phyloP scores from a whole-genome alignment of 1,140 invertebrate species.

The Tetragnatha versicolor region DNA sequence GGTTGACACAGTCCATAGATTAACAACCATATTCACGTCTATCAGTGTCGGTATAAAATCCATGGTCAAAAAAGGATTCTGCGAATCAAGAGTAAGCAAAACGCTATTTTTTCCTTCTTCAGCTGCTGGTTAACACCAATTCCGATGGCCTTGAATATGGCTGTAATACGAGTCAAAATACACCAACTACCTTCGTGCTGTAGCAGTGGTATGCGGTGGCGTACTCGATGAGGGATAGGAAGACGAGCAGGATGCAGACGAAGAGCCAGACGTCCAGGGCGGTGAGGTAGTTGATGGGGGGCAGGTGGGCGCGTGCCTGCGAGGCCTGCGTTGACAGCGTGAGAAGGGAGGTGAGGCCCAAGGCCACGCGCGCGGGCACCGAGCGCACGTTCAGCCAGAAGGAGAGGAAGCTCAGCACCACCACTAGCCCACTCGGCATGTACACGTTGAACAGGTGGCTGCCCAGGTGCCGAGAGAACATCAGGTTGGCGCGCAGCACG shows the following conservation, averaged over 20 bases:
- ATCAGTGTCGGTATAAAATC: too few species aligned
- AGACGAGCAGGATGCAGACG: conserved; percentile 42
- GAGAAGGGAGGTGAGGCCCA: conserved; percentile 56
- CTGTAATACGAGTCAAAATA: neutral
- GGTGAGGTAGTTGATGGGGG: conserved; percentile 51
- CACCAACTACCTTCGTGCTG: neutral
- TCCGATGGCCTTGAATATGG: neutral
- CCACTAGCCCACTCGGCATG: conserved; percentile 58
- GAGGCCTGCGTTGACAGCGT: conserved; percentile 47
- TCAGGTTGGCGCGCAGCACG: conserved; percentile 46
- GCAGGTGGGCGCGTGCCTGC: conserved; percentile 22
- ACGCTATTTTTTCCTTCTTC: neutral
- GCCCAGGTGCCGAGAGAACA: conserved; percentile 54
- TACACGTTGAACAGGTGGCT: conserved; percentile 57
- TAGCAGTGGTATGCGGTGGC: conserved; percentile 19
- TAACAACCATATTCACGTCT: too few species aligned
- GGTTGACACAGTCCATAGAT: too few species aligned
- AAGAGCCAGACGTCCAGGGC: conserved; percentile 56
- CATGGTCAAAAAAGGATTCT: too few species aligned
- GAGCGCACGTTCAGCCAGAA: conserved; percentile 65
- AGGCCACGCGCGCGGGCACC: conserved; percentile 63
- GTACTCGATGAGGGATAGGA: conserved; percentile 49
- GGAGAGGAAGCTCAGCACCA: conserved; percentile 60
- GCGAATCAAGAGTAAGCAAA: too few species aligned
- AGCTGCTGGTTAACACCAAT: neutral